Conservation (phyloP, 2,113 vertebrate species). For the Heloderma charlesbogerti region DNA sequence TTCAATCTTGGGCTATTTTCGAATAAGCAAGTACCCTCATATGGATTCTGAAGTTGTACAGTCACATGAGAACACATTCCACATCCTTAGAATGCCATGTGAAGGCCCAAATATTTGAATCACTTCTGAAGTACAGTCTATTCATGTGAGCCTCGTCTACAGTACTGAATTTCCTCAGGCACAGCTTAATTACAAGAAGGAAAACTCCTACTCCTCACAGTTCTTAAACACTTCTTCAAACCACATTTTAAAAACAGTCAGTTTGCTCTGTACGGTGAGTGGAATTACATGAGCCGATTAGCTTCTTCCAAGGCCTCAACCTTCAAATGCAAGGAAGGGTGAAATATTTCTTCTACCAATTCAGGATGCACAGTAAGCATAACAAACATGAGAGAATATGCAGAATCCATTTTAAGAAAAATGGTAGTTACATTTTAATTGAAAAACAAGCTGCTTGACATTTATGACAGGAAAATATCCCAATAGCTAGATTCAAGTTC, state of each 20-base stretch:
- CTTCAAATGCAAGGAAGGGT: background rate
- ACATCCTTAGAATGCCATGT: background rate
- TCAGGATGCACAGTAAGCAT: background rate
- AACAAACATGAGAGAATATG: background rate
- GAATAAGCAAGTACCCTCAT: background rate
- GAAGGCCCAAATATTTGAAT: background rate
- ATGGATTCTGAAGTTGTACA: background rate
- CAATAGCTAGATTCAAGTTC: background rate
- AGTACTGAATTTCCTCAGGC: background rate
- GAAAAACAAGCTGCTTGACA: background rate
- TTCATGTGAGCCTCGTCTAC: background rate
- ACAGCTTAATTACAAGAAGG: background rate
- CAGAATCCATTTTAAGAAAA: background rate
- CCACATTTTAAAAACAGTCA: background rate
- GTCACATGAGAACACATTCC: background rate
- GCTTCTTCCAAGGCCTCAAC: background rate
- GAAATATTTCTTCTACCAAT: background rate
- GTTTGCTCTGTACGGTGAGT: background rate
- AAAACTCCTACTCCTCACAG: background rate
- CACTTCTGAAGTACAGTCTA: background rate
- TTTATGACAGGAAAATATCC: background rate
- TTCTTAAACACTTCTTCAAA: background rate
- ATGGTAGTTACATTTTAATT: background rate
- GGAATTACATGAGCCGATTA: background rate
- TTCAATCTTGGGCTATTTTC: background rate